Evolutionary conservation across 2,797 vertebrate species (phyloP), one percentile per base, ranked within the genome.

Genomic region (Microctenopoma stevenorrisi): DNA sequence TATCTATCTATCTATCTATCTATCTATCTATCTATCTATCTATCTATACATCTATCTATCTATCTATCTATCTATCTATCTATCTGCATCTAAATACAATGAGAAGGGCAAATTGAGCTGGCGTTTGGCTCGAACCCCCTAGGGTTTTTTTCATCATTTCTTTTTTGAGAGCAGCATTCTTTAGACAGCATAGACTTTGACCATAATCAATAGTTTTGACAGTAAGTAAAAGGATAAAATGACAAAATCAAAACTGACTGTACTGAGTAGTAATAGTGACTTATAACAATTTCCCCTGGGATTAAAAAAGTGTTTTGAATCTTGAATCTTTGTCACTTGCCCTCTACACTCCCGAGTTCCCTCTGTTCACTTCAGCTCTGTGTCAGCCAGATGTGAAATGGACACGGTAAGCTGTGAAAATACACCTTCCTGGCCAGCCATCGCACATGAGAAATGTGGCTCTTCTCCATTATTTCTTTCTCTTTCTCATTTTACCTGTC

Each of bases 341-440:
- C 16, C 16, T 16, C 43, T 59, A 51, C 54, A 63, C 64, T 78
- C 37, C 68, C 66, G 67, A 83, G 79, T 76, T 88, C 67, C 86
- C 60, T 63, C 69, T 70, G 72, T 85, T 70, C 76, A 64, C 58
- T 59, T 76, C 50, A 58, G 66, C 49, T 72, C 51, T 15, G 66
- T 82, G 81, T 89, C 87, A 68, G 81, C 74, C 83, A 64, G 79
- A 85, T 88, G 86, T 88, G 84, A 91, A 90, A 84, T 90, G 60
- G 56, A 88, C 72, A 74, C 74, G 59, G 56, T 82, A 76, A 84
- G 72, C 72, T 81, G 90, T 82, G 89, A 89, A 88, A 83, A 83
- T 76, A 82, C 77, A 26, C 86, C 83, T 81, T 63, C 73, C 61
- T 88, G 79, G 77, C 81, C 42, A 22, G 62, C 73, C 79, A 79